Evolutionary conservation across 1,140 invertebrate genomes (phyloP).

Genomic region (Tachypleus tridentatus): DNA sequence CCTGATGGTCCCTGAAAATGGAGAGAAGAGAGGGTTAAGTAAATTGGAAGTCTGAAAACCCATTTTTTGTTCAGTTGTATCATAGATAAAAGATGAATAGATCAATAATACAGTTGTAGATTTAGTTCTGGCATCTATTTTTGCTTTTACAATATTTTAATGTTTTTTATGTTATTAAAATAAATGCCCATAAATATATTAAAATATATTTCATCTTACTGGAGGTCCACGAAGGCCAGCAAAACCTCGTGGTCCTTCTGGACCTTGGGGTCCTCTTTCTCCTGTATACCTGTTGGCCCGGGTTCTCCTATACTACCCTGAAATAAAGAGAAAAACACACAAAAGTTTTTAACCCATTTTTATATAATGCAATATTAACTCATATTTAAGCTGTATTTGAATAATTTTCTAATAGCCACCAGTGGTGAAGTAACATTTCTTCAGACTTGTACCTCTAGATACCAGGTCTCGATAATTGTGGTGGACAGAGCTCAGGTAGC

Average conservation of each 20-base stretch:
- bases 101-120: no score
- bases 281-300: conserved; percentile 48
- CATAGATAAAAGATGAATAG: no score
- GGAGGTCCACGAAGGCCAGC: conserved; percentile 46
- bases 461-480: no score
- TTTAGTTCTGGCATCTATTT: background rate
- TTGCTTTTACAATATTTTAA: no score
- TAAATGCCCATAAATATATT: conserved; percentile 7
- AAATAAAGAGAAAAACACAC: background rate
- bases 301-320: conserved; percentile 55
- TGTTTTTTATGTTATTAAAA: background rate
- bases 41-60: no score
- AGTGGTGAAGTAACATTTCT: no score
- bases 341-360: conserved; percentile 2
- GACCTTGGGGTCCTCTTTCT: conserved; percentile 48
- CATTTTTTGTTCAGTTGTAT: no score
- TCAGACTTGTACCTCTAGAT: no score
- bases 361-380: background rate
- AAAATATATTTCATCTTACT: conserved; percentile 35
- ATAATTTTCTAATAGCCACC: no score
- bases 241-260: conserved; percentile 52
- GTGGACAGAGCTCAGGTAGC: no score
- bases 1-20: conserved; percentile 36
- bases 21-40: background rate
- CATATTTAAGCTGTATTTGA: no score